Base-by-base conservation (phyloP, 2,113 vertebrate genomes). In the Sinocyclocheilus rhinocerous region DNA sequence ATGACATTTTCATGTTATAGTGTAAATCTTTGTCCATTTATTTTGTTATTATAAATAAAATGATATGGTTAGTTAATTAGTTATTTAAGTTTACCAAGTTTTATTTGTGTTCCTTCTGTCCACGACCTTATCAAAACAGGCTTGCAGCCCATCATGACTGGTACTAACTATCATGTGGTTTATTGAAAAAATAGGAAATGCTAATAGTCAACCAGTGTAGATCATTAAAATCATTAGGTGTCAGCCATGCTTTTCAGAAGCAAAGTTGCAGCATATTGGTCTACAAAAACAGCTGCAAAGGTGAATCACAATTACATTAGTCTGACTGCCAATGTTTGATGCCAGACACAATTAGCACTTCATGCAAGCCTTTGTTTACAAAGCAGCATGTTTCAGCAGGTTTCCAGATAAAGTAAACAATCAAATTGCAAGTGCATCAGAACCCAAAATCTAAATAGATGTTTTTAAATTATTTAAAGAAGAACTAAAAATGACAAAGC, bases 271-370 rank as follows among this genome's bases (percentile, higher is more conserved):
- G n/a, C 73, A 48, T 76, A 18, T 50, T 76, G 45, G 45, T n/a
- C 42, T 24, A 76, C 42, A 76, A 50, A 75, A 76, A 45, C 73
- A 76, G 73, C 73, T 76, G 45, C 45, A 76, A 76, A 76, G 73
- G 73, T 50, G 45, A 76, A 76, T 48, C 42, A 76, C 73, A 76
- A 26, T 76, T 45, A 76, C 22, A 76, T 76, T 76, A 76, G 73
- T 50, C 42, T 76, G 45, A 24, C 7, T 76, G 45, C 73, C 45
- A 29, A 9, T 50, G n/a, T 76, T 26, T 48, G 45, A 26, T 76
- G 73, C 73, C 73, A 76, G 73, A 76, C 45, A 76, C 73, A 76
- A 50, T 26, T 76, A 76, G 73, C 73, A 76, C 73, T 76, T 76
- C 26, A 76, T 76, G 45, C 45, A 76, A 33, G 18, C 26, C 29